Conservation (phyloP, 2,797 vertebrate species). For the Cygnus olor region DNA sequence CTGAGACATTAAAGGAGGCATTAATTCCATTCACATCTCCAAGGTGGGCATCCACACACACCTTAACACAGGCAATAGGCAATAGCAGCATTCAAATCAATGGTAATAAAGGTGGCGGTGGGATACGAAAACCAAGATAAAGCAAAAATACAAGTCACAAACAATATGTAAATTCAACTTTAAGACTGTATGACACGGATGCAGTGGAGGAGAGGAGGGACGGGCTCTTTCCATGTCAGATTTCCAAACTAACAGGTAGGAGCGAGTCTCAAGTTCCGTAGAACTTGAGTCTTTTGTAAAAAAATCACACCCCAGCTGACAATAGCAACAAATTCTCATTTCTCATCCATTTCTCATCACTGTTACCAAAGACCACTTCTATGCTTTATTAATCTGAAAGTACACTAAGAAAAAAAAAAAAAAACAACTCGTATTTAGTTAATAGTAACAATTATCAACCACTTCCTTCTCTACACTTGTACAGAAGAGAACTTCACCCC, state of each 20-base stretch:
- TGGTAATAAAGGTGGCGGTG: background rate
- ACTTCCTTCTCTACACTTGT: background rate
- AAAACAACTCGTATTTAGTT: background rate
- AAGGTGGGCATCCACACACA: background rate
- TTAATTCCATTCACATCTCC: background rate
- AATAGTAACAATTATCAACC: background rate
- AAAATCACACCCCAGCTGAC: background rate
- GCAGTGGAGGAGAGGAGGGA: background rate
- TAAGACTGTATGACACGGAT: background rate
- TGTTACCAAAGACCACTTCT: background rate
- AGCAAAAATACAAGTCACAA: background rate
- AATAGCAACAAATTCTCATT: background rate
- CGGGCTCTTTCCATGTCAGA: rapidly evolving
- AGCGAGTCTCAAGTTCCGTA: background rate
- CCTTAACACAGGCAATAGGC: background rate
- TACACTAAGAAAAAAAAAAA: background rate
- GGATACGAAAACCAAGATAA: background rate
- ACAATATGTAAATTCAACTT: background rate
- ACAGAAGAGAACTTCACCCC: background rate
- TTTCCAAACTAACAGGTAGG: background rate
- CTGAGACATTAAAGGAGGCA: background rate
- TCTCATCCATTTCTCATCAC: rapidly evolving
- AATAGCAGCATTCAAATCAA: background rate
- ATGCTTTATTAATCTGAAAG: background rate
- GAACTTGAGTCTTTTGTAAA: background rate